Base-by-base conservation (phyloP, 2,888 invertebrate genomes). In the Pristionchus entomophagus region DNA sequence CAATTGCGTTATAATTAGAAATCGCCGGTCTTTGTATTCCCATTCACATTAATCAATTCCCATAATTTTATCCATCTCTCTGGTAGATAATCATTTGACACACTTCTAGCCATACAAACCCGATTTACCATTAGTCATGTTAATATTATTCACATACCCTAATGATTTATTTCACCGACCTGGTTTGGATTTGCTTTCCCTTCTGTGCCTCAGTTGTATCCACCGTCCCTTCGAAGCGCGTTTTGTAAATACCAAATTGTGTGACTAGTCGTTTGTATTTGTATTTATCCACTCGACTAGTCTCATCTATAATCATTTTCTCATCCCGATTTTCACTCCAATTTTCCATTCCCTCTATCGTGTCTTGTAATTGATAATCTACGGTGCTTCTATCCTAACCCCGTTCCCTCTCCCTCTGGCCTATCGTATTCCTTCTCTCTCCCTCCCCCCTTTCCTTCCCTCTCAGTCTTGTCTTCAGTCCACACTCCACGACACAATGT, bases 401-500 rank as follows among this genome's bases (percentile, higher is more conserved):
- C 78, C 51, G 32, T 51, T 51, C 49, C 35, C 51, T 6, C 32
- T 80, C 29, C 29, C 26, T 29, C 77, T 77, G n/a, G n/a, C n/a
- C n/a, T n/a, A n/a, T n/a, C n/a, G n/a, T n/a, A 10, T 17, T 69
- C 22, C 4, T 17, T 32, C 45, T 10, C n/a, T 73, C 38, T 41
- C 73, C 5, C n/a, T 10, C 41, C 41, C n/a, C 41, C 12, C 41
- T n/a, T n/a, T 41, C 41, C 69, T n/a, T 41, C 41, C 41, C 38
- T 73, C 73, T 73, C 73, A 73, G 73, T 73, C 73, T 73, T 73
- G 73, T 73, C 73, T 69, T 45, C 73, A 73, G 41, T 80, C 49
- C n/a, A 49, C 51, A 80, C 49, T 80, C 78, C 78, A 80, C 49
- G 78, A 80, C 78, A 80, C 78, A 73, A 26, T n/a, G n/a, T 26